These are phyloP conservation scores for Apomyelois bistriatella DNA, from an alignment of 2,888 invertebrate genomes.

Conservation along the genomic window DNA sequence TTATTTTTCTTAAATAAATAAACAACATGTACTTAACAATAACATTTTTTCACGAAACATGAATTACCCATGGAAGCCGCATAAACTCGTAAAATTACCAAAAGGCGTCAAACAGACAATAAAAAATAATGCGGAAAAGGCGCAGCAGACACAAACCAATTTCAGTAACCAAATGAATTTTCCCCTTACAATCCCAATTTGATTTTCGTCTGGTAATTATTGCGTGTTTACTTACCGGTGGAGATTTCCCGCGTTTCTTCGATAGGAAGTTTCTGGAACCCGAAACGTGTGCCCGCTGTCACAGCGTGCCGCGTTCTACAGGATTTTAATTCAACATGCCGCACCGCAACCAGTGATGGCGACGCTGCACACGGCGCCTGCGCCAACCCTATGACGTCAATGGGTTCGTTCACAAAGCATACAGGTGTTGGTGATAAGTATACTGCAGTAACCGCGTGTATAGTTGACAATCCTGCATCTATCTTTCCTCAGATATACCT, in stretches of 20 bases:
- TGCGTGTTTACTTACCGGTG: slow-evolving; percentile 53
- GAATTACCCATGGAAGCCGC: too few species aligned
- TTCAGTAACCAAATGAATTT: slow-evolving; percentile 10
- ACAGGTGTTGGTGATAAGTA: slow-evolving; percentile 59
- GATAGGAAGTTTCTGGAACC: slow-evolving; percentile 28
- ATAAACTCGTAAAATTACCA: background rate
- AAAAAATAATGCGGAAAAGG: background rate
- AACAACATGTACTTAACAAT: too few species aligned
- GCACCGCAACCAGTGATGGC: slow-evolving; percentile 29
- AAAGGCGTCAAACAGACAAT: background rate
- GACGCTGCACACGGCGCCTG: slow-evolving; percentile 44
- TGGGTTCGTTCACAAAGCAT: slow-evolving; percentile 72
- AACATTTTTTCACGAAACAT: too few species aligned
- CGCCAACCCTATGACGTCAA: slow-evolving; percentile 69
- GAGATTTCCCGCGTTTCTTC: slow-evolving; percentile 52
- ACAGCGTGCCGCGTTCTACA: slow-evolving; percentile 56
- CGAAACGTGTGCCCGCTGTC: slow-evolving; percentile 45
- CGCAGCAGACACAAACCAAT: background rate
- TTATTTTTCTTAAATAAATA: too few species aligned
- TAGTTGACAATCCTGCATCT: background rate
- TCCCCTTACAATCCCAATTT: slow-evolving; percentile 3
- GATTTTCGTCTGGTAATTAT: slow-evolving; percentile 22
- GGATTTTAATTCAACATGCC: slow-evolving; percentile 17
- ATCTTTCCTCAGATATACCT: too few species aligned
- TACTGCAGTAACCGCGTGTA: slow-evolving; percentile 37